Evolutionary conservation across 2,888 invertebrate species (phyloP), one percentile per base, ranked within the genome.

Genomic region (Cephus nigrinus): DNA sequence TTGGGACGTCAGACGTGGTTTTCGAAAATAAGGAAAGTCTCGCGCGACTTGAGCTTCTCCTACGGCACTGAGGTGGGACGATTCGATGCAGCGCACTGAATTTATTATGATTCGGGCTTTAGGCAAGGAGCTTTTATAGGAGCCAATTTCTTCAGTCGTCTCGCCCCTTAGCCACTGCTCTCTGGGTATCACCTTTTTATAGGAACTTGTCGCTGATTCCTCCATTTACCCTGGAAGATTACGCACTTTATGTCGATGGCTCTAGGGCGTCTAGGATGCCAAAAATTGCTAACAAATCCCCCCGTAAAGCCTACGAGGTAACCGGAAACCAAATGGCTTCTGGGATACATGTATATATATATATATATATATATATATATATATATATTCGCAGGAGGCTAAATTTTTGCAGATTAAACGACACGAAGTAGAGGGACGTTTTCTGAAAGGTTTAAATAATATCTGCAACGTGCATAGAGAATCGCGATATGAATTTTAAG

Each of bases 71-170:
- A 69, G 69, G 68, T 40, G 75, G 68, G 36, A 40, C 36, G 69
- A 74, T 69, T 40, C 74, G 77, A 74, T 77, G 77, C 77, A 77
- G 69, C 75, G 77, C 68, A 74, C 40, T 77, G 77, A 77, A 77
- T 77, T 77, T 77, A 77, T 77, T 74, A 77, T 77, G 77, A 77
- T 77, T 77, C 71, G 77, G 74, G 77, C 77, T 77, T 77, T 77
- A 75, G 77, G 77, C 74, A 77, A 77, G 75, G 71, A 74, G 77
- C 74, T 77, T 77, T 77, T 77, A 77, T 77, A 75, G 77, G 75
- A 69, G 74, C 71, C 77, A 77, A 77, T 77, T 77, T 77, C 77
- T 74, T 68, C 74, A 69, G 36, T 75, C 74, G 15, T 15, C 40
- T 15, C 40, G 40, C 40, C 40, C 40, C 40, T 40, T 40, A 15